Base-by-base conservation (phyloP, 1,140 invertebrate species). In the Drosophila takahashii region DNA sequence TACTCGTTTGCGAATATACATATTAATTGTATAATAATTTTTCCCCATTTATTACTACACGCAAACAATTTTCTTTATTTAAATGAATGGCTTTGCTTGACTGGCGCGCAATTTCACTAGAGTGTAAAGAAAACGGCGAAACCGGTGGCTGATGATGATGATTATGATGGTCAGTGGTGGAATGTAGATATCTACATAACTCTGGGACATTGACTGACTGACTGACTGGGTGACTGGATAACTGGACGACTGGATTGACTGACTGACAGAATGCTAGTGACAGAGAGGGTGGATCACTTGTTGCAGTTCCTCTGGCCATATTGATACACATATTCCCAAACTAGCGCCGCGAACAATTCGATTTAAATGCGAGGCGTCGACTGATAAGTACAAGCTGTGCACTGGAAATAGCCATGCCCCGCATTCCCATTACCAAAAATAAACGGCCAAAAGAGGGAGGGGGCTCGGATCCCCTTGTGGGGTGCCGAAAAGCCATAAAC, bases 1-100 rank as follows among this genome's bases (percentile, higher is more conserved):
- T 47, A 47, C 51, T 7, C 41, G 18, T 39, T 41, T 13, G 39
- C 39, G 48, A 22, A 56, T 66, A 73, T 60, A 42, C 52, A 53
- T 74, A 56, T 81, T 86, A 86, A 86, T 86, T 87, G 79, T 76
- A 87, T 87, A 81, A 81, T 86, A 87, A 81, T 87, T 83, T 86
- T 62, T 72, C 50, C 15, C 42, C 70, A 83, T 78, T 78, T 81
- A 74, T 86, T 77, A 67, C 72, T 64, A 76, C 77, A 80, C 79
- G 80, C 81, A 71, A 74, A 75, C 81, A 57, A 74, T 85, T 85
- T 86, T 81, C 75, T 87, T 87, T 81, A 87, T 87, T 86, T 87
- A 78, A 87, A 87, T 87, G 83, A 86, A 81, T 74, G 60, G 74
- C 77, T 60, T 52, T 73, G 81, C 74, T 62, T 86, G 81, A 81